Percentiles rank a stretch among this genome's conserved stretches.
Conservation (phyloP, 2,797 vertebrate species). For the Rhodeus uyekii region DNA sequence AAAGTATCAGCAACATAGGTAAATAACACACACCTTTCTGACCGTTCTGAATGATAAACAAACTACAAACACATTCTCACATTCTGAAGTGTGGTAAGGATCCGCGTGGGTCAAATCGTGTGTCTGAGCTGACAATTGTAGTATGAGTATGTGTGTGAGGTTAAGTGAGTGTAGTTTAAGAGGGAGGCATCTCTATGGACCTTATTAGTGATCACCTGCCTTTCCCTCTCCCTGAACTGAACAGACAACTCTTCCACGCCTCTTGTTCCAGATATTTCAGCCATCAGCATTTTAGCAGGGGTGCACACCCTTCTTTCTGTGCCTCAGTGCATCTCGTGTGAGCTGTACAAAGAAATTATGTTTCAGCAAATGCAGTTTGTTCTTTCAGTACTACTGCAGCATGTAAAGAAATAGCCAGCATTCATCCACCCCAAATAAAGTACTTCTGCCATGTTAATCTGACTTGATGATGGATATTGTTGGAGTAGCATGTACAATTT, state of each 20-base stretch:
- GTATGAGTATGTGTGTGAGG: background rate
- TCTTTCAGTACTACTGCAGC: constrained; percentile 2
- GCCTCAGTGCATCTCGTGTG: background rate
- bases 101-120: background rate
- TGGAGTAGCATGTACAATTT: background rate
- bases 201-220: constrained; percentile 14
- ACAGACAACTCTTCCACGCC: constrained; percentile 5
- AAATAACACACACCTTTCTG: constrained; percentile 12
- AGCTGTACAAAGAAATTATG: constrained; percentile 13
- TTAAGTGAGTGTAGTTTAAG: constrained; percentile 23
- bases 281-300: constrained; percentile 3
- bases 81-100: background rate
- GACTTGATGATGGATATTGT: background rate
- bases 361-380: constrained; percentile 7
- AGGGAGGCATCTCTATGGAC: background rate
- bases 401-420: background rate
- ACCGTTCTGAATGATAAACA: background rate
- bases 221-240: constrained; percentile 2
- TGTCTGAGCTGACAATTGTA: constrained; percentile 6
- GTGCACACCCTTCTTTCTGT: constrained; percentile 13
- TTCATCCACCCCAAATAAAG: background rate
- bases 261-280: background rate
- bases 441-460: background rate
- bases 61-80: background rate
- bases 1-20: background rate